Base-by-base conservation (phyloP, 1,140 invertebrate genomes). In the Lethocerus indicus region DNA sequence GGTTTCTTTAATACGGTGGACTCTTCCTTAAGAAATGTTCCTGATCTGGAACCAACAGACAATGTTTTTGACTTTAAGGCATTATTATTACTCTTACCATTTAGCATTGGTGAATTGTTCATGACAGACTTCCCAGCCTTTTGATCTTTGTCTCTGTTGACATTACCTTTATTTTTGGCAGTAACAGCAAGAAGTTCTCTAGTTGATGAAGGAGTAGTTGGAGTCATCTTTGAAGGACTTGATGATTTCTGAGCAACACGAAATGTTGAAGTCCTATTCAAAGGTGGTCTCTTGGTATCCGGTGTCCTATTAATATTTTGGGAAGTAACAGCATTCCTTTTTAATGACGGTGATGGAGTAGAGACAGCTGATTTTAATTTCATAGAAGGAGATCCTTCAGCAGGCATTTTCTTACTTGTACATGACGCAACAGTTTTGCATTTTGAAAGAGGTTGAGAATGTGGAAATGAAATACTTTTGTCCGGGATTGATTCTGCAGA, bases 191-290 rank as follows among this genome's bases (percentile, higher is more conserved):
- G 20, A 12, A 43, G 24, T 26, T 43, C 24, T 44, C 42, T 44
- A 21, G 51, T 32, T n/a, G 29, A 21, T 1, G 52, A n/a, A n/a
- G n/a, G n/a, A 26, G 21, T 6, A 2, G 41, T 20, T n/a, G 20
- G 2, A 25, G 23, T 14, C 12, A 43, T 26, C 20, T 43, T 24
- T 44, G 41, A 36, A 21, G 51, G 29, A 14, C 23, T n/a, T 1
- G 52, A 50, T 9, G 54, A 47, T 45, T 56, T 52, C 6, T 48
- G 41, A n/a, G 51, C 39, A 25, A 56, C 54, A 21, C 52, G 36
- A 28, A 54, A 56, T 6, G 55, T 56, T 6, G 55, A 48, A 9
- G 32, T 51, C n/a, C 55, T 14, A 24, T 49, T 56, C 13, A 50
- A 29, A 20, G 24, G 2, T 16, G 36, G 25, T 28, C 27, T 37